phyloP scores from a whole-genome alignment of 2,797 vertebrate genomes.

The Tinamus major region DNA sequence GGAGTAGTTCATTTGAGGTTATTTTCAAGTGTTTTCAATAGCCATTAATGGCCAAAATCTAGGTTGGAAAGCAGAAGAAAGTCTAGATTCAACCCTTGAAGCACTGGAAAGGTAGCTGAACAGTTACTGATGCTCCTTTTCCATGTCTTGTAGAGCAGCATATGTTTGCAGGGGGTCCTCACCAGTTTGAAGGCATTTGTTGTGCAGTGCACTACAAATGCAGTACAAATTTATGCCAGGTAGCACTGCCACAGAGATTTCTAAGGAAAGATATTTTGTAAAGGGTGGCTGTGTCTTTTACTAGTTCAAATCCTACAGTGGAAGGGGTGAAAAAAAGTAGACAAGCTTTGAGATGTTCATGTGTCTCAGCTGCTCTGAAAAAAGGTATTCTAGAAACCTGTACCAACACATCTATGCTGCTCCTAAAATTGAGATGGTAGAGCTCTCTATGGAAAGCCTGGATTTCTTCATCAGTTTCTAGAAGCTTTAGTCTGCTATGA shows the following conservation, averaged over 20 bases:
- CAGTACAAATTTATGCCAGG: not conserved
- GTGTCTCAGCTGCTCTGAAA: not conserved
- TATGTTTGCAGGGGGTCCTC: fast-evolving
- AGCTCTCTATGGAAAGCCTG: not conserved
- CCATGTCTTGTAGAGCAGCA: not conserved
- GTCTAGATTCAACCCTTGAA: not conserved
- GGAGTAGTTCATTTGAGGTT: not conserved
- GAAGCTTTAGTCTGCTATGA: not conserved
- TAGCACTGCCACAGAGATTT: not conserved
- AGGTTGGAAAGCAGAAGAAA: not conserved
- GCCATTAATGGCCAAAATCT: not conserved
- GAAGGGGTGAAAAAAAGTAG: not conserved
- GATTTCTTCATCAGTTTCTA: not conserved
- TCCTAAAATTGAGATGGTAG: not conserved
- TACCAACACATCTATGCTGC: not conserved
- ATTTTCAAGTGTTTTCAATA: not conserved
- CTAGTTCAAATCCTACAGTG: not conserved
- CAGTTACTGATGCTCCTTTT: not conserved
- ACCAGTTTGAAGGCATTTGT: not conserved
- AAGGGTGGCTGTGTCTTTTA: not conserved
- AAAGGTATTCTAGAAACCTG: not conserved
- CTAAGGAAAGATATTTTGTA: not conserved
- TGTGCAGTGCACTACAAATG: not conserved
- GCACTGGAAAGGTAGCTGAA: not conserved
- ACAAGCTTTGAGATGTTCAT: not conserved